Evolutionary conservation across 2,113 vertebrate species (phyloP).

Genomic region (Sceloporus tristichus): DNA sequence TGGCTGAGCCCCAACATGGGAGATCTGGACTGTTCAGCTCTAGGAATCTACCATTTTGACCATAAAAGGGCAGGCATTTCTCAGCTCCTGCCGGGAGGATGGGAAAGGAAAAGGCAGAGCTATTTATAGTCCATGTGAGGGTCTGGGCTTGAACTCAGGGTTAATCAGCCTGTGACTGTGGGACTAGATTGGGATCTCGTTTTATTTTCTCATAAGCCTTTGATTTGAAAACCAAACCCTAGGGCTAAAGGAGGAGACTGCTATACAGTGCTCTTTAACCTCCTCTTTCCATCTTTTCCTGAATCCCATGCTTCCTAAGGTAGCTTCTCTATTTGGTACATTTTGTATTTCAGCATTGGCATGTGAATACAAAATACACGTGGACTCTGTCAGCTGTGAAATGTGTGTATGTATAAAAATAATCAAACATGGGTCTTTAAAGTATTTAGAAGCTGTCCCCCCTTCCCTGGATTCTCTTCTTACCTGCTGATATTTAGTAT

Average conservation of each 20-base stretch:
- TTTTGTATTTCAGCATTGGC: background rate
- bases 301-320: background rate
- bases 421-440: background rate
- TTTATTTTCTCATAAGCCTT: slow-evolving; percentile 74
- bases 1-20: slow-evolving; percentile 70
- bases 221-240: slow-evolving; percentile 60
- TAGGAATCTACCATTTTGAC: slow-evolving; percentile 80
- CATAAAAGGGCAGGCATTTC: slow-evolving; percentile 85
- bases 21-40: slow-evolving; percentile 69
- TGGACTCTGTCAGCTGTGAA: background rate
- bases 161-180: slow-evolving; percentile 67
- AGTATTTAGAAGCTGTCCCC: background rate
- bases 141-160: slow-evolving; percentile 75
- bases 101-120: slow-evolving; percentile 79
- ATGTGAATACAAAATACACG: background rate
- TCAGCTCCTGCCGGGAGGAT: slow-evolving; percentile 66
- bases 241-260: background rate
- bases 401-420: background rate
- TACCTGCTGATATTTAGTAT: background rate
- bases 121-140: slow-evolving; percentile 83
- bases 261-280: slow-evolving; percentile 11
- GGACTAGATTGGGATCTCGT: slow-evolving; percentile 75
- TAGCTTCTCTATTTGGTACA: background rate
- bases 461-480: background rate
- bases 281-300: background rate